phyloP scores from a whole-genome alignment of 2,797 vertebrate species.

The Alcedo quadribrachys region DNA sequence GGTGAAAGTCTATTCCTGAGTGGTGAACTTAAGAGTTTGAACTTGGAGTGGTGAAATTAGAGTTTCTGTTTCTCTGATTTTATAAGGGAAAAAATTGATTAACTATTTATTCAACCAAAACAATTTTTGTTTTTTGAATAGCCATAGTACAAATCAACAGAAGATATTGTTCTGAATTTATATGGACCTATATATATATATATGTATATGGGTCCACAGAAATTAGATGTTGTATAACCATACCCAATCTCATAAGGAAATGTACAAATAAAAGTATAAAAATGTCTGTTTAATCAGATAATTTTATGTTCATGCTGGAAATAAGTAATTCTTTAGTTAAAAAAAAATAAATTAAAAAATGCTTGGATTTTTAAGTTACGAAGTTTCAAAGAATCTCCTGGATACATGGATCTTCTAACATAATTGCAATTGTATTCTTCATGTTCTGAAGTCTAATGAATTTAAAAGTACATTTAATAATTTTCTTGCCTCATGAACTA shows the following conservation, averaged over 20 bases:
- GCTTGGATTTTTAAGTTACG: background rate
- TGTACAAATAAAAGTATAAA: background rate
- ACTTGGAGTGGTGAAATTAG: background rate
- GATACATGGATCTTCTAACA: background rate
- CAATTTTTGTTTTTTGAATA: background rate
- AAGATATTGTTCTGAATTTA: background rate
- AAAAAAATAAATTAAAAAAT: background rate
- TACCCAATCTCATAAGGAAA: background rate
- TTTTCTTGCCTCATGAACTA: background rate
- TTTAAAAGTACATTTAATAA: background rate
- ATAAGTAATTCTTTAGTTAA: background rate
- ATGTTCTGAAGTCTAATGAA: background rate
- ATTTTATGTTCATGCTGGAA: background rate
- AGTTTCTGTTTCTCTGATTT: background rate
- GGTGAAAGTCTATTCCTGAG: too few relatives aligned
- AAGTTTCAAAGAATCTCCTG: background rate
- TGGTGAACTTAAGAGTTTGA: too few relatives aligned
- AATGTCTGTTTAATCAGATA: rapidly evolving
- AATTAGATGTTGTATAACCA: background rate
- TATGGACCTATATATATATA: background rate
- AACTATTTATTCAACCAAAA: background rate
- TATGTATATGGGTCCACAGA: background rate
- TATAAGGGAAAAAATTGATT: background rate
- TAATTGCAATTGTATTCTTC: background rate
- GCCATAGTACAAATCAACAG: background rate